Percentiles rank a stretch among this genome's conserved stretches.
Evolutionary conservation across 2,888 invertebrate genomes (phyloP).

Genomic region (Plagodis dolabraria): DNA sequence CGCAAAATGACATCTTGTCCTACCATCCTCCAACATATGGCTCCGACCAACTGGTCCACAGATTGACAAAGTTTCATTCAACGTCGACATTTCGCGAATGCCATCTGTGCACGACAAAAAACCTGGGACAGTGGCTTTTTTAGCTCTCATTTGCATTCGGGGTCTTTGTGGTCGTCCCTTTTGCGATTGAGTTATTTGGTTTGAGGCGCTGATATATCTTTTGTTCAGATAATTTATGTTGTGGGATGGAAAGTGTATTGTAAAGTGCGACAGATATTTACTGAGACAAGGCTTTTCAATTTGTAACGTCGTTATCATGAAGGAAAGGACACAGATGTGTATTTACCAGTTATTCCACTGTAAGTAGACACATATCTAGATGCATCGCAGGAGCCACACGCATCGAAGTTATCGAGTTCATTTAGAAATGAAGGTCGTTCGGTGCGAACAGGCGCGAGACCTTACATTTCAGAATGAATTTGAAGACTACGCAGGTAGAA

Average conservation of each 20-base stretch:
- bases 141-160: conserved; percentile 46
- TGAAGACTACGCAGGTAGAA: too few relatives aligned
- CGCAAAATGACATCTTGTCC: conserved; percentile 10
- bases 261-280: background rate
- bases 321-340: too few relatives aligned
- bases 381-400: too few relatives aligned
- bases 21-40: conserved; percentile 12
- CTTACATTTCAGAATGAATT: too few relatives aligned
- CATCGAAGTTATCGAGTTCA: too few relatives aligned
- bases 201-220: conserved; percentile 7
- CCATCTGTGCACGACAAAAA: conserved; percentile 41
- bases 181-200: conserved; percentile 38
- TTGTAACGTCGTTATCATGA: too few relatives aligned
- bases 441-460: too few relatives aligned
- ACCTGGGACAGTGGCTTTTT: conserved; percentile 15
- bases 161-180: conserved; percentile 37
- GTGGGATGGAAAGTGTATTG: conserved; percentile 1
- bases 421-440: too few relatives aligned
- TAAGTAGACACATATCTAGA: too few relatives aligned
- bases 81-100: conserved; percentile 26
- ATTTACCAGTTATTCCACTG: too few relatives aligned
- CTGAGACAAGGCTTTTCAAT: too few relatives aligned
- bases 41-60: conserved; percentile 12
- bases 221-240: conserved; percentile 6
- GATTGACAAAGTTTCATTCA: conserved; percentile 16